Base-by-base conservation (phyloP, 2,888 invertebrate species). In the Sminthurides aquaticus region DNA sequence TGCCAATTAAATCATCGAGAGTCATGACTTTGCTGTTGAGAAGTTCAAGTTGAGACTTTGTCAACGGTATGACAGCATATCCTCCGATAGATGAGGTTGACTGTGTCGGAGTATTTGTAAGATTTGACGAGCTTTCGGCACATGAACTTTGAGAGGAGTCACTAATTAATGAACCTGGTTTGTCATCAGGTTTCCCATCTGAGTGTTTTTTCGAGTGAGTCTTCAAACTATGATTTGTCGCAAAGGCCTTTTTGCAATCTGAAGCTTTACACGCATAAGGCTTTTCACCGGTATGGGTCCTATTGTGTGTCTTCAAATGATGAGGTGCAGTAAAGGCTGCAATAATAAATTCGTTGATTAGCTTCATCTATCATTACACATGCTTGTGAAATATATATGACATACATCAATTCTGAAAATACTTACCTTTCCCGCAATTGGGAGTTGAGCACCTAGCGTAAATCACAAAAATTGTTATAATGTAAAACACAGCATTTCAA, bases 241-340 rank as follows among this genome's bases (percentile, higher is more conserved):
- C 87, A 79, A 93, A 93, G 0, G 90, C 85, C 74, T 87, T 84
- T 26, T 84, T 83, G 77, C 92, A 92, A 49, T 82, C 81, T 67
- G 79, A 57, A 3, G 57, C 63, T 63, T 57, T 80, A 77, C 92
- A 92, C 0, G 86, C 83, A 78, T 89, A 90, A 0, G 91, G 90
- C 65, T 87, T 83, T 78, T 90, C 86, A 0, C 90, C 90, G 1
- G 89, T 87, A 76, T 92, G 91, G 3, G 89, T 90, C 65, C 93
- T 83, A 34, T 85, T 84, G 77, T 96, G 95, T 0, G 93, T 93
- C 80, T 94, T 95, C 56, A 96, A 81, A 78, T 95, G 95, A 79
- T 96, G 95, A 57, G 92, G 92, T 24, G 94, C 93, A 1, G 91
- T 90, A 79, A 96, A 96, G 0, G 92, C 89, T 78, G 94, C 94